These are phyloP conservation scores for Dermolepida albohirtum DNA, from an alignment of 2,888 invertebrate genomes.

Conservation along the genomic window DNA sequence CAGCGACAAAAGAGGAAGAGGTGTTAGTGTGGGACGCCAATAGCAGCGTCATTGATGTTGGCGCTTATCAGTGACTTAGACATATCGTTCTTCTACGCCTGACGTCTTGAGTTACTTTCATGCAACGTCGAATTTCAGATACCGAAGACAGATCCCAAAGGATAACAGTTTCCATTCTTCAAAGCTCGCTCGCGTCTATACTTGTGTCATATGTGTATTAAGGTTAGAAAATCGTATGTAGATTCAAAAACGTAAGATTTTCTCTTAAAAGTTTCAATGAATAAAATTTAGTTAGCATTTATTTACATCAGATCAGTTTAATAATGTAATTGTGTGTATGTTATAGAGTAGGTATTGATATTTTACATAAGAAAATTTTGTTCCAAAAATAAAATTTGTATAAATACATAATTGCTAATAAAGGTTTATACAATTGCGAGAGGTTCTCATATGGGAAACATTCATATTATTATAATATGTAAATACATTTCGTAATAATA, in stretches of 20 bases:
- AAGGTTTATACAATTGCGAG: no score
- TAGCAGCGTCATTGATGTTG: conserved; percentile 39
- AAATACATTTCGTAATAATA: no score
- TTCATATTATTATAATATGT: no score
- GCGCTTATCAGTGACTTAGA: conserved; percentile 47
- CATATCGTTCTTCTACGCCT: conserved; percentile 44
- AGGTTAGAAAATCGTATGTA: conserved; percentile 5
- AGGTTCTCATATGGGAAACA: no score
- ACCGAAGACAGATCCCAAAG: conserved; percentile 39
- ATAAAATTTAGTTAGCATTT: no score
- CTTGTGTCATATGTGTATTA: conserved; percentile 17
- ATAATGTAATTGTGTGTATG: no score
- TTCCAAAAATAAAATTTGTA: no score
- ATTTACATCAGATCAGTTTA: no score
- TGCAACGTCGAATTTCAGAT: conserved; percentile 45
- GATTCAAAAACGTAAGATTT: background rate
- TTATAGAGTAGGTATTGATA: no score
- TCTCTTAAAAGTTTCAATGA: background rate
- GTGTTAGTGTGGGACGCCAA: conserved; percentile 24
- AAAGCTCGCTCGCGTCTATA: conserved; percentile 17
- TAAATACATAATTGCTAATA: no score
- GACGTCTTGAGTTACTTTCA: conserved; percentile 46
- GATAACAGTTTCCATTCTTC: conserved; percentile 42
- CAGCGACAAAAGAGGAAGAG: conserved; percentile 7
- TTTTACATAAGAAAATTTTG: no score